These are phyloP conservation scores for Zaprionus davidi DNA, from an alignment of 1,140 invertebrate species.

Conservation along the genomic window DNA sequence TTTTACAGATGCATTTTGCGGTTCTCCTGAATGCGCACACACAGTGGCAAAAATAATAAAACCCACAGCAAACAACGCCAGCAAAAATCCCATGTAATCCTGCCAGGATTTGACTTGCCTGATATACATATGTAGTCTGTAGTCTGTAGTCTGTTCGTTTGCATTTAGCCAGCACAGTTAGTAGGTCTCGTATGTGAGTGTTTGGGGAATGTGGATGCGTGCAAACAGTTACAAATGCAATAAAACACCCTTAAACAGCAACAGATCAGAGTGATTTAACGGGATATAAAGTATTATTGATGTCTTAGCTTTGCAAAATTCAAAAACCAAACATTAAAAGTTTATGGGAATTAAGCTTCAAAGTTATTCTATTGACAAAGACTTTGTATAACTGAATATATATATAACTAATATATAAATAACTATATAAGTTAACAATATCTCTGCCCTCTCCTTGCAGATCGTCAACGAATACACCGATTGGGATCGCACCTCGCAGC, in stretches of 20 bases:
- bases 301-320: not conserved
- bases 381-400: too few species aligned
- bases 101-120: conserved; percentile 67
- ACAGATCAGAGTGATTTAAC: not conserved
- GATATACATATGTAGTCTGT: not conserved
- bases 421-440: too few species aligned
- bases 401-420: too few species aligned
- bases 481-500: conserved; percentile 96
- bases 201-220: not conserved
- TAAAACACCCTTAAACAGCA: not conserved
- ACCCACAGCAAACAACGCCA: conserved; percentile 59
- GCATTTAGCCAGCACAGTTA: conserved; percentile 9
- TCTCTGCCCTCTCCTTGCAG: conserved; percentile 54
- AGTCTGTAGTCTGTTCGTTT: not conserved
- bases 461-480: conserved; percentile 98
- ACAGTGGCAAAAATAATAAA: conserved; percentile 57
- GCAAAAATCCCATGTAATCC: conserved; percentile 69
- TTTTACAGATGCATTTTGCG: conserved; percentile 73
- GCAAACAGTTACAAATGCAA: conserved; percentile 13
- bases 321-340: not conserved
- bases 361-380: too few species aligned
- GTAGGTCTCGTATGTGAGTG: not conserved
- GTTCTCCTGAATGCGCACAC: conserved; percentile 53
- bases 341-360: too few species aligned
- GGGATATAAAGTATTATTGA: conserved; percentile 2